A percentile compares a stretch with the other conserved stretches of the same genome.
These are phyloP conservation scores for Lasioglossum albipes DNA, from an alignment of 1,140 invertebrate species.

Conservation along the genomic window DNA sequence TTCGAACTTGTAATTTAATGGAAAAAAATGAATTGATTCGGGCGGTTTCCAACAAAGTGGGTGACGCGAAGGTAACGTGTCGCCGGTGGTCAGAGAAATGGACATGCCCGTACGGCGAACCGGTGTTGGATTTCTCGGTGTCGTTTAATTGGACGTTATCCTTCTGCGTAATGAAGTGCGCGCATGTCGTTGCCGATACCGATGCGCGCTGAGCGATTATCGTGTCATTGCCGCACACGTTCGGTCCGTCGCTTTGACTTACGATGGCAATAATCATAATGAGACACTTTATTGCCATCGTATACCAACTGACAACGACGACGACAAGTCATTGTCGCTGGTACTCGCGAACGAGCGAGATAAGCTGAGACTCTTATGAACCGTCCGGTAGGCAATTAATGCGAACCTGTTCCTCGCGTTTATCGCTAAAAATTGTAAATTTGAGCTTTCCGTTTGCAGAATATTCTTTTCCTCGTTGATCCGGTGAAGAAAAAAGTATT, in stretches of 20 bases:
- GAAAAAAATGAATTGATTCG: too few species aligned
- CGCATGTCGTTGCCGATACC: conserved; percentile 43
- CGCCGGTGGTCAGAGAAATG: conserved; percentile 33
- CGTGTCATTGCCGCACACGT: conserved; percentile 29
- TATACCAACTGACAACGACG: conserved; percentile 26
- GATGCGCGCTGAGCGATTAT: conserved; percentile 51
- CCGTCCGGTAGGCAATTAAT: not conserved
- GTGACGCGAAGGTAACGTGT: not conserved
- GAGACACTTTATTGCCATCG: conserved; percentile 51
- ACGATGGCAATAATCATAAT: conserved; percentile 62
- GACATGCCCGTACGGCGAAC: conserved; percentile 13
- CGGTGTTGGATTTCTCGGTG: conserved; percentile 52
- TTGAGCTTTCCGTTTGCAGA: too few species aligned
- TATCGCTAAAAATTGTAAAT: not conserved
- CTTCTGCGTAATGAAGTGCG: conserved; percentile 45
- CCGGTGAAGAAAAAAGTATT: too few species aligned
- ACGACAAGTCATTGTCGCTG: conserved; percentile 30
- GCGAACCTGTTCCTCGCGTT: too few species aligned
- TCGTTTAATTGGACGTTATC: conserved; percentile 44
- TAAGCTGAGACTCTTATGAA: conserved; percentile 35
- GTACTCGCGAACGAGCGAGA: conserved; percentile 30
- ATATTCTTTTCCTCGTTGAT: too few species aligned
- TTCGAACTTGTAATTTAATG: too few species aligned
- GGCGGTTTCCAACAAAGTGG: too few species aligned
- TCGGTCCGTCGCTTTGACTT: conserved; percentile 42